Evolutionary conservation across 2,888 invertebrate genomes (phyloP), one percentile per base, ranked within the genome.

Genomic region (Synergus itoensis): DNA sequence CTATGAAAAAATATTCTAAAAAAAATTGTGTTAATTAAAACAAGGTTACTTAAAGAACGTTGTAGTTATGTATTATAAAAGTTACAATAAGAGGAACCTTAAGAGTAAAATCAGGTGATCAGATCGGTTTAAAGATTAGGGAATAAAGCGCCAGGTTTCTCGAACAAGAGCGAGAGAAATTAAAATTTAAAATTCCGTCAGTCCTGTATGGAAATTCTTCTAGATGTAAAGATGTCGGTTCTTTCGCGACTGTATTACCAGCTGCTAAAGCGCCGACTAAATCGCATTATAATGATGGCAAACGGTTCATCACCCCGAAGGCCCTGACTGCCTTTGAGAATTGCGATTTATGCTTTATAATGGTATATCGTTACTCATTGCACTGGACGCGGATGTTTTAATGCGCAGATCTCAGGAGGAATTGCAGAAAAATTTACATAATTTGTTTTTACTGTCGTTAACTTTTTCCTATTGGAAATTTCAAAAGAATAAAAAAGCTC

Each of bases 191-290:
- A 88, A 87, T 88, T 87, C 84, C 87, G 83, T 76, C 82, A 85
- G 87, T 87, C 86, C 86, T 88, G 84, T 88, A 88, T 88, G 88
- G 84, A 88, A 88, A 88, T 88, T 83, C 86, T 82, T 36, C 80
- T 84, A 85, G 86, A 87, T 85, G 87, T 84, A 84, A 86, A 84
- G 86, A 88, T 87, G 86, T 86, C 84, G 86, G 84, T 8, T 65
- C 40, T 65, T 53, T 77, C 78, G 65, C 77, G 77, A 77, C 67
- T 86, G 84, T 88, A 88, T 88, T 88, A 85, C 86, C 86, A 88
- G 86, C 85, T 87, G 88, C 87, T 88, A 88, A 86, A 86, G 87
- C 87, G 84, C 84, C 84, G 83, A 82, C 84, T 84, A 88, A 88
- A 87, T 87, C 87, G 84, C 83, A 77, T 80, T 84, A 86, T 88